Percentiles rank a stretch among this genome's conserved stretches.
These are phyloP conservation scores for Pycnomerus fuliginosus DNA, from an alignment of 2,888 invertebrate species.

Conservation along the genomic window DNA sequence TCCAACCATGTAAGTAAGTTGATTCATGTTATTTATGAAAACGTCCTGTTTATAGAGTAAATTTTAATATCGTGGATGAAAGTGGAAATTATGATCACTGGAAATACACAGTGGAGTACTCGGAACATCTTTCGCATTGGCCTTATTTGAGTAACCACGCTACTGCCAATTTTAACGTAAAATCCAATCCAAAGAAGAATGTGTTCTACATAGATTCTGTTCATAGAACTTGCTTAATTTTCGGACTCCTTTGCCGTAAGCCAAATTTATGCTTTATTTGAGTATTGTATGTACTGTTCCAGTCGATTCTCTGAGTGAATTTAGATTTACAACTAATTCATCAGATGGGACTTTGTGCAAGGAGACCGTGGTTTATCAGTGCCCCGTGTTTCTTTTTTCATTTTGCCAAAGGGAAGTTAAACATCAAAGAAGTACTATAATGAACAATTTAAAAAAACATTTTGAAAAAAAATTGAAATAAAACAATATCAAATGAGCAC, in stretches of 20 bases:
- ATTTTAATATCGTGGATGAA: conserved; percentile 64
- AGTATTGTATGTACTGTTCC: conserved; percentile 43
- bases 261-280: background rate
- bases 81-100: conserved; percentile 67
- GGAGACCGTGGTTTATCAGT: conserved; percentile 63
- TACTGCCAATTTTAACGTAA: conserved; percentile 61
- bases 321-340: conserved; percentile 55
- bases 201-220: conserved; percentile 60
- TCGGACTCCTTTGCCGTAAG: conserved; percentile 62
- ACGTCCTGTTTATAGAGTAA: conserved; percentile 51
- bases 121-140: conserved; percentile 64
- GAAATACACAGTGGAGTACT: conserved; percentile 67
- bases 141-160: conserved; percentile 62
- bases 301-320: conserved; percentile 65
- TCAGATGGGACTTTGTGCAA: conserved; percentile 53
- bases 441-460: conserved; percentile 45
- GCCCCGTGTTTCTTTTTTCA: conserved; percentile 59
- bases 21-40: conserved; percentile 1
- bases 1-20: conserved; percentile 66
- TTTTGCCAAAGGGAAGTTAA: conserved; percentile 61
- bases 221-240: conserved; percentile 65
- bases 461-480: conserved; percentile 32
- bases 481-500: too few relatives aligned
- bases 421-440: conserved; percentile 47
- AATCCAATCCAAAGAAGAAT: conserved; percentile 50